phyloP scores from a whole-genome alignment of 1,140 invertebrate species.

The Aphidius ervi region DNA sequence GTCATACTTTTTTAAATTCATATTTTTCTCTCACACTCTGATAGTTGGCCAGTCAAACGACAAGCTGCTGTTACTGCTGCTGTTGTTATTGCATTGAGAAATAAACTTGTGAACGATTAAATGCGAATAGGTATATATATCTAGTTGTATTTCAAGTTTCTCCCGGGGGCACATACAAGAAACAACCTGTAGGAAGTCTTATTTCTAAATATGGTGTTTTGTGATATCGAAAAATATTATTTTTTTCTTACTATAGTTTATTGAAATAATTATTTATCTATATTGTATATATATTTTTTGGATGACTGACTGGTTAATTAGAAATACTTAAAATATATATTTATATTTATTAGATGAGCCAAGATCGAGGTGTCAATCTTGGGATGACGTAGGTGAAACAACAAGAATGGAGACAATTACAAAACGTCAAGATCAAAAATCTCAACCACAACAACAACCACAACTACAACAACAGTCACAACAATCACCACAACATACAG shows the following conservation, averaged over 20 bases:
- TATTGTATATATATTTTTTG: too few relatives aligned
- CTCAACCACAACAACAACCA: slow-evolving; percentile 37
- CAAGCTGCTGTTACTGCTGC: too few relatives aligned
- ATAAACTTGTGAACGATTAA: slow-evolving; percentile 14
- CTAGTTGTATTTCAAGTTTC: background rate
- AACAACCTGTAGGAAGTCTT: too few relatives aligned
- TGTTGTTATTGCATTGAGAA: too few relatives aligned
- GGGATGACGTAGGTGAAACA: slow-evolving; percentile 54
- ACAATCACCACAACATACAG: slow-evolving; percentile 39
- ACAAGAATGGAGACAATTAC: slow-evolving; percentile 48
- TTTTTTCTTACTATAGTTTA: background rate
- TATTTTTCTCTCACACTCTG: too few relatives aligned
- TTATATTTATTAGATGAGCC: slow-evolving; percentile 54
- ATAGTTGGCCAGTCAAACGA: too few relatives aligned
- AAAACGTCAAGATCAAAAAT: slow-evolving; percentile 39
- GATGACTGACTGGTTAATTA: too few relatives aligned
- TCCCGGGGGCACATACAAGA: too few relatives aligned
- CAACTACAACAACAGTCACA: slow-evolving; percentile 34
- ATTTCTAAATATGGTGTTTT: too few relatives aligned
- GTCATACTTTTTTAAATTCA: too few relatives aligned
- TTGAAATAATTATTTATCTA: too few relatives aligned
- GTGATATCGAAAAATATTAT: background rate
- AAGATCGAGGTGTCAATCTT: slow-evolving; percentile 55
- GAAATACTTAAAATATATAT: too few relatives aligned
- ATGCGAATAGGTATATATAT: slow-evolving; percentile 12